These are phyloP conservation scores for Xiphorhynchus elegans DNA, from an alignment of 2,113 vertebrate genomes.

Conservation along the genomic window DNA sequence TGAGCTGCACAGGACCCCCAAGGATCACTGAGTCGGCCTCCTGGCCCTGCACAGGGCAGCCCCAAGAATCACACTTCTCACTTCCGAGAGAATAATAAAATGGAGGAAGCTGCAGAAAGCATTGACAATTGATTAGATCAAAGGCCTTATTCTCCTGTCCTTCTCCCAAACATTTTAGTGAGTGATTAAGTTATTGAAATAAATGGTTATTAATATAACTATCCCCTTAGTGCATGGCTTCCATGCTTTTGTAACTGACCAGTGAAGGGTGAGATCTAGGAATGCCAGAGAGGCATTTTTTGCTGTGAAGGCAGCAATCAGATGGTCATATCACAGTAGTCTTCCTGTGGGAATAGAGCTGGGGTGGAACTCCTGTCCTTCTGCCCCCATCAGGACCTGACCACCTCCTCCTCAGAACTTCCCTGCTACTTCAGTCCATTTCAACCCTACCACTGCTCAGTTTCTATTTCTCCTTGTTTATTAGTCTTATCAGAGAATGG, in stretches of 20 bases:
- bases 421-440: not conserved
- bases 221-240: not conserved
- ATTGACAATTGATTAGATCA: not conserved
- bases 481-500: slow-evolving; percentile 8
- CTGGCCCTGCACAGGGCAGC: not conserved
- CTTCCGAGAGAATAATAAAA: not conserved
- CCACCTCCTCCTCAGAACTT: not conserved
- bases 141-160: accelerated
- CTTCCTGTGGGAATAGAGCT: not conserved
- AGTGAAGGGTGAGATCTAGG: not conserved
- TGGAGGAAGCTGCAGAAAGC: not conserved
- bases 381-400: accelerated
- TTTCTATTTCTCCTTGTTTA: not conserved
- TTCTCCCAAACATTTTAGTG: not conserved
- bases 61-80: not conserved
- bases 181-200: not conserved
- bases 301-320: not conserved
- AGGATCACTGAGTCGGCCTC: not conserved
- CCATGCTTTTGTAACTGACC: not conserved
- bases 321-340: not conserved
- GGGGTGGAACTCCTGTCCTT: not conserved
- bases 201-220: not conserved
- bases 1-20: not conserved
- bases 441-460: not conserved
- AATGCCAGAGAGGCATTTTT: not conserved